Base-by-base conservation (phyloP, 2,888 invertebrate species). In the Tiliacea citrago region DNA sequence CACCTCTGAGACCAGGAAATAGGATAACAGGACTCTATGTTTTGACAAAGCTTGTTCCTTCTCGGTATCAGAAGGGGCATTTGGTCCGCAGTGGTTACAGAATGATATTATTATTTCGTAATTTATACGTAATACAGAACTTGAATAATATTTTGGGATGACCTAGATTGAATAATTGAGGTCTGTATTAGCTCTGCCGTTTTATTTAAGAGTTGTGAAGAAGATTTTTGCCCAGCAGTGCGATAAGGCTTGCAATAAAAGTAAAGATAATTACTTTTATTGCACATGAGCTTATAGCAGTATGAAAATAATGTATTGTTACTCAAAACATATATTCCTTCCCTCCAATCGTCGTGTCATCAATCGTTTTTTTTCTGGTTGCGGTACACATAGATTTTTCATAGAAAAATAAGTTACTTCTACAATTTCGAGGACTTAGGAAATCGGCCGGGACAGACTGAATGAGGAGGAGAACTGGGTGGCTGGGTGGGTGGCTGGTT, bases 1-100 rank as follows among this genome's bases (percentile, higher is more conserved):
- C 45, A 68, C 81, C 66, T 69, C 47, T 8, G 79, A 67, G 83
- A 62, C 16, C 24, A 21, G 13, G 13, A 7, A 55, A 39, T 42
- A 45, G 53, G 35, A 57, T 51, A 53, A 63, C 35, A 21, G 24
- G 29, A 58, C 42, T 49, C 18, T 55, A 35, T 35, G 45, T 49
- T 61, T 47, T 29, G 6, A 58, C 13, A 49, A n/a, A 0, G 42
- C 8, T 55, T 16, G 49, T 13, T 78, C 18, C 16, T 77, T n/a
- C 7, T 39, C 7, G 39, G 24, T 13, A 49, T 18, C 13, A 10
- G 10, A 29, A n/a, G 16, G 5, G 16, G 0, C 16, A 42, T 18
- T n/a, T 16, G 9, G 45, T 0, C 4, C 10, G 21, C 10, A 16
- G 5, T 60, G 6, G 18, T 3, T 7, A n/a, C 69, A 21, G 13